phyloP scores from a whole-genome alignment of 1,140 invertebrate genomes.

The Lucilia cuprina region DNA sequence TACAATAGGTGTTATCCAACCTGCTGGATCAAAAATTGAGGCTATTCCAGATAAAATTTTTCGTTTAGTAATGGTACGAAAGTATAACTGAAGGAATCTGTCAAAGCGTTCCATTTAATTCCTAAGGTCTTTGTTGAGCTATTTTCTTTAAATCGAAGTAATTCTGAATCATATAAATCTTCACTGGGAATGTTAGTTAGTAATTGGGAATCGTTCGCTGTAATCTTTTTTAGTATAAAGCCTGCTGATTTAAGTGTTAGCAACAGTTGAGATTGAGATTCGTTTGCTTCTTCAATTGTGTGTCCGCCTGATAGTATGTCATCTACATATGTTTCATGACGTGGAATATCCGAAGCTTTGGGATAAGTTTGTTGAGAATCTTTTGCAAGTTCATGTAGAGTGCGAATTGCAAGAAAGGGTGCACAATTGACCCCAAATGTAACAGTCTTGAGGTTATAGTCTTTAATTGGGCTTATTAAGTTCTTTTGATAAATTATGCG shows the following conservation, averaged over 20 bases:
- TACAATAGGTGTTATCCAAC: neutral
- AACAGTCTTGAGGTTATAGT: slow-evolving; percentile 4
- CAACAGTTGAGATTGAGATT: neutral
- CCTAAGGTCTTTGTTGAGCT: slow-evolving; percentile 15
- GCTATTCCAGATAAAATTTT: neutral
- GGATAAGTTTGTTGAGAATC: neutral
- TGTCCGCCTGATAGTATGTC: neutral
- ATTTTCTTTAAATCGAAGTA: neutral
- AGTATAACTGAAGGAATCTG: neutral
- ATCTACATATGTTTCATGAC: slow-evolving; percentile 25
- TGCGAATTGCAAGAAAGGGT: slow-evolving; percentile 25
- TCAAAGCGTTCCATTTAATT: neutral
- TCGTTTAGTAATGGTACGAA: neutral
- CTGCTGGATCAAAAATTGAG: neutral
- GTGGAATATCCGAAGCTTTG: neutral
- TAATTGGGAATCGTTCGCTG: neutral
- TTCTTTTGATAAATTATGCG: neutral
- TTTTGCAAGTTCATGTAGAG: neutral
- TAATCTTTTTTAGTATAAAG: slow-evolving; percentile 21
- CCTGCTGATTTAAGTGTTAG: slow-evolving; percentile 5
- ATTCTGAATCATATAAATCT: slow-evolving; percentile 14
- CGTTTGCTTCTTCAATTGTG: neutral
- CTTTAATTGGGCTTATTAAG: neutral
- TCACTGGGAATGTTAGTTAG: neutral
- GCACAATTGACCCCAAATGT: slow-evolving; percentile 28